Evolutionary conservation across 2,888 invertebrate species (phyloP).

Genomic region (Leptodirus hochenwartii): DNA sequence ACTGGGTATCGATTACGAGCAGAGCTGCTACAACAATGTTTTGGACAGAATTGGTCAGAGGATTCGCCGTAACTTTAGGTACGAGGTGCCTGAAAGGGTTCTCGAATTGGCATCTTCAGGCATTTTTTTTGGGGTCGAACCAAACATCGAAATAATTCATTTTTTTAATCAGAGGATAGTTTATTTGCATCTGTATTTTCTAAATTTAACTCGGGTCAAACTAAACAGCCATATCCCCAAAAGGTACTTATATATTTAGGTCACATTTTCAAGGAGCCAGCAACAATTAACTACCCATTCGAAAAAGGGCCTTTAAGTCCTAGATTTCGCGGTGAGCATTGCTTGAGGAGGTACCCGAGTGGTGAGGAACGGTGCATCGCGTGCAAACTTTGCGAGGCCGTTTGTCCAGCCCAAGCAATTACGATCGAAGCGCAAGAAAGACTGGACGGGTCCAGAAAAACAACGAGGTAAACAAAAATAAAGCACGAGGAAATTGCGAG

Average conservation of each 20-base stretch:
- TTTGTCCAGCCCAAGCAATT: slow-evolving; percentile 97
- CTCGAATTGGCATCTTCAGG: too few species aligned
- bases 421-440: slow-evolving; percentile 93
- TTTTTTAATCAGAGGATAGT: too few species aligned
- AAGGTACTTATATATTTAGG: too few species aligned
- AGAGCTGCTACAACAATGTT: slow-evolving; percentile 57
- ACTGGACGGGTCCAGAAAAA: slow-evolving; percentile 80
- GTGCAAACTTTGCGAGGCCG: slow-evolving; percentile 97
- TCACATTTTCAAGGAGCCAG: slow-evolving; percentile 87
- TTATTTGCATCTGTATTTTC: too few species aligned
- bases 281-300: slow-evolving; percentile 97
- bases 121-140: too few species aligned
- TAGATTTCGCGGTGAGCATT: slow-evolving; percentile 94
- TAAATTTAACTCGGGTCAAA: too few species aligned
- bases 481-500: slow-evolving; percentile 86
- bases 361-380: slow-evolving; percentile 99
- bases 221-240: too few species aligned
- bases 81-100: too few species aligned
- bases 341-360: slow-evolving; percentile 84
- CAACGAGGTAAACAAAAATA: slow-evolving; percentile 87
- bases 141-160: too few species aligned
- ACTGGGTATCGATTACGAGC: slow-evolving; percentile 52
- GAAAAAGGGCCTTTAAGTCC: slow-evolving; percentile 97
- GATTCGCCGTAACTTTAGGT: slow-evolving; percentile 66
- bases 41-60: slow-evolving; percentile 62